A percentile compares a stretch with the other conserved stretches of the same genome.
Evolutionary conservation across 2,797 vertebrate species (phyloP).

Genomic region (Sebastes itinus): DNA sequence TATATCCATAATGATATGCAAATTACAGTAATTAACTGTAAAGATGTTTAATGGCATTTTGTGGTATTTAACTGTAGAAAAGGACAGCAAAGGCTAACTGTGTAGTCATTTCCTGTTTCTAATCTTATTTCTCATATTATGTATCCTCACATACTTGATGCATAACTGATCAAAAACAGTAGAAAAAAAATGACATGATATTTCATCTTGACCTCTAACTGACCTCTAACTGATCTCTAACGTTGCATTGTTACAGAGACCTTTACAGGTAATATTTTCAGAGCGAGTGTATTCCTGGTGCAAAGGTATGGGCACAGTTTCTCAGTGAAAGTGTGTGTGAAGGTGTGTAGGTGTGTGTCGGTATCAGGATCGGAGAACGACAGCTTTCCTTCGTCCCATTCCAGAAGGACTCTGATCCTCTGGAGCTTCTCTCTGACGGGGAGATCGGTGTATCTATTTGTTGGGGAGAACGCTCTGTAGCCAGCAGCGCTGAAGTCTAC

Average conservation of each 20-base stretch:
- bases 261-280: conserved; percentile 12
- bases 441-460: background rate
- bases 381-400: background rate
- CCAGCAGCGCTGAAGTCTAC: background rate
- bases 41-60: too few relatives aligned
- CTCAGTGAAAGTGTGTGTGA: conserved; percentile 36
- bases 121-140: too few relatives aligned
- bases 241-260: background rate
- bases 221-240: too few relatives aligned
- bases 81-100: too few relatives aligned
- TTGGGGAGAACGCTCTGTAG: conserved; percentile 10
- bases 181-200: too few relatives aligned
- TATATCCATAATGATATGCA: too few relatives aligned
- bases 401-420: conserved; percentile 27
- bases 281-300: conserved; percentile 15
- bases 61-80: too few relatives aligned
- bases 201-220: too few relatives aligned
- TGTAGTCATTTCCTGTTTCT: too few relatives aligned
- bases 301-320: conserved; percentile 22
- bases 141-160: too few relatives aligned
- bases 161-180: too few relatives aligned
- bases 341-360: conserved; percentile 4
- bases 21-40: too few relatives aligned
- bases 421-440: background rate
- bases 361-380: conserved; percentile 8